Percentiles rank a stretch among this genome's conserved stretches.
phyloP scores from a whole-genome alignment of 2,797 vertebrate genomes.

The Sebastes steindachneri region DNA sequence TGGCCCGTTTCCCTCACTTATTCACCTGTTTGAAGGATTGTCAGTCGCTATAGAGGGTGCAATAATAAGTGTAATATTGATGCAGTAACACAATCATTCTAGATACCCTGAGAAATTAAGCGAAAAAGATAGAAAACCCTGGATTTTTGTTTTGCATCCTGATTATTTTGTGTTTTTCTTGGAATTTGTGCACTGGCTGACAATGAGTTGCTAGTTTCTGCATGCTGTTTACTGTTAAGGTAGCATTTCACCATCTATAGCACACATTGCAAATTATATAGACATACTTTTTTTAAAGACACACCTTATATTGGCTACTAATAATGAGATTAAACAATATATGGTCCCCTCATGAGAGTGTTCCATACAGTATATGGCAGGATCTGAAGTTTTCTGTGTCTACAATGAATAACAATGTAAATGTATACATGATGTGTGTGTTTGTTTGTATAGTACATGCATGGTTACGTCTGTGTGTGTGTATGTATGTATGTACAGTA shows the following conservation, averaged over 20 bases:
- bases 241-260: constrained; percentile 32
- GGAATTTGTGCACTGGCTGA: constrained; percentile 9
- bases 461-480: constrained; percentile 30
- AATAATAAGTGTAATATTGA: not conserved
- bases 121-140: constrained; percentile 27
- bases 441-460: constrained; percentile 49
- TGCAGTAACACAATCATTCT: constrained; percentile 23
- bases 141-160: constrained; percentile 32
- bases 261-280: constrained; percentile 28
- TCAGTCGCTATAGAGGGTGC: constrained; percentile 38
- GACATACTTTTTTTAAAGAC: constrained; percentile 13
- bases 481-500: constrained; percentile 27
- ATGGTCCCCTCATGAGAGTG: constrained; percentile 47
- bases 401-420: constrained; percentile 17
- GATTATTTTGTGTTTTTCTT: constrained; percentile 12
- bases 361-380: constrained; percentile 34
- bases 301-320: constrained; percentile 36
- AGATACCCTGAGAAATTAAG: constrained; percentile 72
- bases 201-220: constrained; percentile 19
- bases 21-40: constrained; percentile 63
- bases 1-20: constrained; percentile 21
- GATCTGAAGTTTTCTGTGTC: constrained; percentile 23
- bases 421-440: constrained; percentile 29
- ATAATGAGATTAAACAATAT: constrained; percentile 44
- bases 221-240: constrained; percentile 48